Evolutionary conservation across 1,140 invertebrate genomes (phyloP).

Genomic region (Oreohelix idahoensis): DNA sequence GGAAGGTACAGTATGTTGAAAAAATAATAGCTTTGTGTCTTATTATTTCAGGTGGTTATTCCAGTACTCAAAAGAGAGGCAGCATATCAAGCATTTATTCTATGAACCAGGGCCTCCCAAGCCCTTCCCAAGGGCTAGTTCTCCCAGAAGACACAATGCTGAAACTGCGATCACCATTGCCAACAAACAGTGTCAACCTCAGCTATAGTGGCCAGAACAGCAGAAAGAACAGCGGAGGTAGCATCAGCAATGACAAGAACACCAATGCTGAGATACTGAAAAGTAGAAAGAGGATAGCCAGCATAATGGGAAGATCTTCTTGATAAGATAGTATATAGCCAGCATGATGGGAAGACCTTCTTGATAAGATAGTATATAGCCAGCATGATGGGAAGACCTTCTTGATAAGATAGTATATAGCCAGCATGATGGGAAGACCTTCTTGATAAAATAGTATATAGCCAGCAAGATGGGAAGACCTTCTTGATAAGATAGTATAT

Average conservation of each 20-base stretch:
- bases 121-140: background rate
- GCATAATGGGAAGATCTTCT: conserved; percentile 17
- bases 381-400: too few relatives aligned
- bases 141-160: background rate
- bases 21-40: background rate
- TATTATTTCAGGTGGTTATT: conserved; percentile 16
- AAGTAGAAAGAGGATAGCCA: conserved; percentile 25
- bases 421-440: too few relatives aligned
- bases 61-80: background rate
- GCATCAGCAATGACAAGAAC: background rate
- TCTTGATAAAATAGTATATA: too few relatives aligned
- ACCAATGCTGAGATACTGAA: conserved; percentile 5
- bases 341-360: too few relatives aligned
- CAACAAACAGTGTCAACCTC: conserved; percentile 16
- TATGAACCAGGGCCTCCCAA: background rate
- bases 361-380: too few relatives aligned
- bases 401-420: too few relatives aligned
- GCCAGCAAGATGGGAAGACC: too few relatives aligned
- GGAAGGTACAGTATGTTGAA: too few relatives aligned
- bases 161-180: background rate
- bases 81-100: conserved; percentile 18
- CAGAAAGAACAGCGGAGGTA: background rate
- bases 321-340: too few relatives aligned
- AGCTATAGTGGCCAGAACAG: conserved; percentile 13
- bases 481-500: too few relatives aligned